These are phyloP conservation scores for Agrilus cyanescens DNA, from an alignment of 2,888 invertebrate species.

Conservation along the genomic window DNA sequence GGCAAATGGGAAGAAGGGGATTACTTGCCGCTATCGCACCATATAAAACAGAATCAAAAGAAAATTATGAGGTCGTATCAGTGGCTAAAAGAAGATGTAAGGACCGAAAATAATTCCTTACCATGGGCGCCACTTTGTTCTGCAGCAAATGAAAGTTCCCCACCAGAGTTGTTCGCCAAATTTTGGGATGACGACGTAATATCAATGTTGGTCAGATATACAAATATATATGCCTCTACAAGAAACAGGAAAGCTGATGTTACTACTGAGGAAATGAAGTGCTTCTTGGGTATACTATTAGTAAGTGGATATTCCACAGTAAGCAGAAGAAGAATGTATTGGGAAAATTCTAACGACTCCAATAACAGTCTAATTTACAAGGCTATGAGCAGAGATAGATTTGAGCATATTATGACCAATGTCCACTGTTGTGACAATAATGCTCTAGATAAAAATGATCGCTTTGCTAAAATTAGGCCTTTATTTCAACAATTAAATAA, in stretches of 20 bases:
- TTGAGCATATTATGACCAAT: constrained; percentile 17
- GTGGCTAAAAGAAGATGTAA: not conserved
- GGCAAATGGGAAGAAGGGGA: no score
- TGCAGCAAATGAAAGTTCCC: not conserved
- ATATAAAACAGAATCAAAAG: no score
- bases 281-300: not conserved
- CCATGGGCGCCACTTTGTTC: not conserved
- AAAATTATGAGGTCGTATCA: not conserved
- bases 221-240: no score
- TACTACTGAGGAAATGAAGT: not conserved
- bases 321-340: constrained; percentile 19
- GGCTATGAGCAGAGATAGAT: constrained; percentile 19
- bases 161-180: not conserved
- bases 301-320: constrained; percentile 17
- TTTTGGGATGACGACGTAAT: not conserved
- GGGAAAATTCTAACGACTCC: constrained; percentile 17
- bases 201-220: not conserved
- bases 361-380: constrained; percentile 15
- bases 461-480: constrained; percentile 9
- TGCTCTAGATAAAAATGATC: not conserved
- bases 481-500: constrained; percentile 15
- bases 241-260: no score
- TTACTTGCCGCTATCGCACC: no score
- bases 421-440: not conserved
- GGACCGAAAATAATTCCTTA: not conserved